Conservation (phyloP, 2,797 vertebrate genomes). For the Gobionotothen gibberifrons region DNA sequence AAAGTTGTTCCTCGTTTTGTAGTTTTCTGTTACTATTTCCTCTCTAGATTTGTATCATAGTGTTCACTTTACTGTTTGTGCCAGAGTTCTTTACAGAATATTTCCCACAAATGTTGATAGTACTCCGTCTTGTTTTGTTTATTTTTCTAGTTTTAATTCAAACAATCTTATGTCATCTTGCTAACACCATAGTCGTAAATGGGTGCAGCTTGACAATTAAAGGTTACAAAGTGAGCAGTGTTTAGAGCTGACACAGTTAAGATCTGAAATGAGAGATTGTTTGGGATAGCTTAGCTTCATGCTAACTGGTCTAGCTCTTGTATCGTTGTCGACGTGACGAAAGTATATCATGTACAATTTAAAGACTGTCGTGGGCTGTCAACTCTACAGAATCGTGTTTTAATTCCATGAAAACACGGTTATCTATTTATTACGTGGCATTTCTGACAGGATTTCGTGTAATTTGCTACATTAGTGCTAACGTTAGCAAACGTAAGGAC, state of each 20-base stretch:
- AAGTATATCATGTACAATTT: rapidly evolving
- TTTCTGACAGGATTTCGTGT: background rate
- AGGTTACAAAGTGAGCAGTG: background rate
- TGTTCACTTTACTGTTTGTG: no score
- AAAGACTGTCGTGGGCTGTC: rapidly evolving
- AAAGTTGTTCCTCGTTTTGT: no score
- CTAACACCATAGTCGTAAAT: rapidly evolving
- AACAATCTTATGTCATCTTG: background rate
- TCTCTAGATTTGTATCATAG: no score
- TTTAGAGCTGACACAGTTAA: background rate
- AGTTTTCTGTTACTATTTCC: no score
- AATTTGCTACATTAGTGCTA: conserved; percentile 23
- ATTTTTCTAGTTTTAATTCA: background rate
- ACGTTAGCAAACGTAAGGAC: conserved; percentile 23
- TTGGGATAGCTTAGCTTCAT: conserved; percentile 42
- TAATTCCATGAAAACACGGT: background rate
- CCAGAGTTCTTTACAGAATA: no score
- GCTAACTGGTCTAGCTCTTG: conserved; percentile 29
- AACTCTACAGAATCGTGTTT: background rate
- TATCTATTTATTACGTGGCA: background rate
- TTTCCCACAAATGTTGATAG: no score
- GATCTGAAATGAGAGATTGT: conserved; percentile 4
- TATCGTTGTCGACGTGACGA: background rate
- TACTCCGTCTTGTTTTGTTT: no score
- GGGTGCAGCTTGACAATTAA: background rate